phyloP scores from a whole-genome alignment of 2,888 invertebrate species.

The Conomelus anceps region DNA sequence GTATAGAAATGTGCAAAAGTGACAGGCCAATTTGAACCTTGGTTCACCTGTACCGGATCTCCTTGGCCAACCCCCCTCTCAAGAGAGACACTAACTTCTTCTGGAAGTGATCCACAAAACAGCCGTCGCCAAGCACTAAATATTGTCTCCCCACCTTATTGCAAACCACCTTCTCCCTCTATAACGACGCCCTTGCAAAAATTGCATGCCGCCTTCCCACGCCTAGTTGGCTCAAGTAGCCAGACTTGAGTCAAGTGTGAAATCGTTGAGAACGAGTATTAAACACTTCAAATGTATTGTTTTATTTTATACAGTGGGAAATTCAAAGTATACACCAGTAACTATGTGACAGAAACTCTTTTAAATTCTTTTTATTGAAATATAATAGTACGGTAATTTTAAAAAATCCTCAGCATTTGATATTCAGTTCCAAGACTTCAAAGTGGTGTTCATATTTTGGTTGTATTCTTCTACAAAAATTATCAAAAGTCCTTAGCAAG shows the following conservation, averaged over 20 bases:
- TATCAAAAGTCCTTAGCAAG: too few relatives aligned
- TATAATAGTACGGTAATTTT: too few relatives aligned
- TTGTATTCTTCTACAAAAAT: too few relatives aligned
- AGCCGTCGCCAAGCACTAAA: not conserved
- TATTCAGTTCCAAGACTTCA: too few relatives aligned
- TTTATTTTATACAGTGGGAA: not conserved
- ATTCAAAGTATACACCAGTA: too few relatives aligned
- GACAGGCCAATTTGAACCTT: not conserved
- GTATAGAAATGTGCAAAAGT: not conserved
- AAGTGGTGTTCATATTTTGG: too few relatives aligned
- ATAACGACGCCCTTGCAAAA: not conserved
- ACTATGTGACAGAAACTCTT: not conserved
- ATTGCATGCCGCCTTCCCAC: not conserved
- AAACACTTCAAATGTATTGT: not conserved
- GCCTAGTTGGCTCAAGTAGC: not conserved
- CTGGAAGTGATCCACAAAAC: not conserved
- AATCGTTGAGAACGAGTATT: not conserved
- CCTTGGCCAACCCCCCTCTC: not conserved
- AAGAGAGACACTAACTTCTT: not conserved
- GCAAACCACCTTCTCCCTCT: not conserved
- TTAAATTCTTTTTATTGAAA: not conserved
- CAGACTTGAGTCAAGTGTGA: not conserved
- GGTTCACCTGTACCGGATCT: not conserved
- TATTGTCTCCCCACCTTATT: not conserved
- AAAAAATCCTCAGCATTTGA: too few relatives aligned